Conservation (phyloP, 2,113 vertebrate species). For the Sturnus vulgaris region DNA sequence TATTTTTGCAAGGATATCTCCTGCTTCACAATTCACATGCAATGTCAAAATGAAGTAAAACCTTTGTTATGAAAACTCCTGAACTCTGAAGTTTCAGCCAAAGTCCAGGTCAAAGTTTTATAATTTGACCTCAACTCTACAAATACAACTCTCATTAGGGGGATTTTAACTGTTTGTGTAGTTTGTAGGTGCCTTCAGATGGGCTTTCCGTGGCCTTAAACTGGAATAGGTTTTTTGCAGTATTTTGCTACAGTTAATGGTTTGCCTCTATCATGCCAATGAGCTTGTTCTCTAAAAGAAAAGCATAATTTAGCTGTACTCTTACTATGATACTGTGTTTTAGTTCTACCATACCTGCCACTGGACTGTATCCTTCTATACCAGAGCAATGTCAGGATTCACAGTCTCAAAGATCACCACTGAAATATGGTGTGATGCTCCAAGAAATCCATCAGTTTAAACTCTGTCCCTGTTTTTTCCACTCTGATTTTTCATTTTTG, state of each 20-base stretch:
- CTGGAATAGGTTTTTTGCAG: background rate
- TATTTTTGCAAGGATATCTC: background rate
- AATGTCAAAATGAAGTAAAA: background rate
- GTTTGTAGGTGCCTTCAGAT: background rate
- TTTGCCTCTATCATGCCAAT: background rate
- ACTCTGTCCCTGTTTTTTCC: background rate
- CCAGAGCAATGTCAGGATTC: background rate
- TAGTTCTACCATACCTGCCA: background rate
- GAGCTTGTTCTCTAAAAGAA: background rate
- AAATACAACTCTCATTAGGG: background rate
- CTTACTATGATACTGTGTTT: background rate
- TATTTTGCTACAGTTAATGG: background rate
- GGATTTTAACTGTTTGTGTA: background rate
- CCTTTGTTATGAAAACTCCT: background rate
- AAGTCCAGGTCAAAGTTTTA: background rate
- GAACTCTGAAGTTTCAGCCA: background rate
- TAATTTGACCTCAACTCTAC: background rate
- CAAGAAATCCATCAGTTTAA: background rate
- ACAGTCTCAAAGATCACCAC: background rate
- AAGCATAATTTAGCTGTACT: background rate
- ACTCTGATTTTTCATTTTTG: background rate
- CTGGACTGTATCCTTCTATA: background rate
- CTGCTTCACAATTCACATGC: background rate
- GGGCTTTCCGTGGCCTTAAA: accelerated
- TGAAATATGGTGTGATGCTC: background rate